Base-by-base conservation (phyloP, 1,140 invertebrate species). In the Drosophila murphyi region DNA sequence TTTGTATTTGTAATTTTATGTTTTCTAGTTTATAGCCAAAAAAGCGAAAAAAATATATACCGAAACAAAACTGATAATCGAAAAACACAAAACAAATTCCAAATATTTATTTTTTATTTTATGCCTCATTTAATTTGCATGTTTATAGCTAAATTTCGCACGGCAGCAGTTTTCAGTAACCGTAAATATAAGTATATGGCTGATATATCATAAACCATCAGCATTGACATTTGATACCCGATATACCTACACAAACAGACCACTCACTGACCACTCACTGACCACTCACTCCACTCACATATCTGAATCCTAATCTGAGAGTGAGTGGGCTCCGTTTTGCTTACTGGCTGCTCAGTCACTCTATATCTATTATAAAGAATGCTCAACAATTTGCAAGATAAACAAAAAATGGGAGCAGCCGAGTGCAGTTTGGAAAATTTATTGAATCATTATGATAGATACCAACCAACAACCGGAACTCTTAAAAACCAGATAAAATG, bases 1-100 rank as follows among this genome's bases (percentile, higher is more conserved):
- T 55, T 48, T 59, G 64, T 82, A 80, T 76, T 72, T 61, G 65
- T 82, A 82, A 86, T 59, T 76, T 88, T 88, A 87, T 87, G 82
- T 87, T 87, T 87, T 87, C 83, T 87, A 87, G 82, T 88, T 87
- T 88, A 88, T 88, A 83, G 76, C 56, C 51, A 80, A 75, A 77
- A 73, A 75, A 82, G 63, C 67, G 70, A 68, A 54, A 87, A 76
- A 75, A 67, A 64, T 55, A 75, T 56, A 56, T 59, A 71, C 41
- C 43, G 72, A 70, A 59, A 82, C 74, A 88, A 77, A 80, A 81
- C 57, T 81, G 59, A 85, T 78, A 86, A 81, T 75, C 67, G 59
- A 83, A 78, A 77, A 52, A 54, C n/a, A 12, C 39, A 39, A 64
- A 47, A 51, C 37, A 41, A 55, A 20, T 20, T 20, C 20, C 43